Evolutionary conservation across 1,140 invertebrate genomes (phyloP).

Genomic region (Holotrichia oblita): DNA sequence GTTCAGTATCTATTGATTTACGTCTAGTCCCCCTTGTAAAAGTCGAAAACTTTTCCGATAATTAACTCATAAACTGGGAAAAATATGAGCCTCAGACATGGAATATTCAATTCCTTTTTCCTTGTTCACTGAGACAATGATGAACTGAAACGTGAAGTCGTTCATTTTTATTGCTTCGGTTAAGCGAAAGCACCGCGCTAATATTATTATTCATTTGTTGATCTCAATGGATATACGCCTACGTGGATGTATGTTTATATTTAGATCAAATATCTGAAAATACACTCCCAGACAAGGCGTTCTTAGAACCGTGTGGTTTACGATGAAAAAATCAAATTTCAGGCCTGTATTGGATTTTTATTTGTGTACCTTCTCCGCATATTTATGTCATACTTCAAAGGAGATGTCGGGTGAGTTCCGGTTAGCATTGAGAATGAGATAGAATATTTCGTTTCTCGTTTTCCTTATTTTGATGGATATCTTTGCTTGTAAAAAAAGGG

Average conservation of each 20-base stretch:
- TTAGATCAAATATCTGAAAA: too few relatives aligned
- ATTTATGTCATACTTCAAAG: conserved; percentile 16
- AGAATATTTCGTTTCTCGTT: background rate
- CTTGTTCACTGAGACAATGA: background rate
- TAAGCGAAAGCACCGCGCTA: background rate
- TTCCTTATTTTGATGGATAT: background rate
- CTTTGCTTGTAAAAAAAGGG: background rate
- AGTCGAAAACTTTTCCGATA: conserved; percentile 5
- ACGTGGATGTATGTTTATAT: background rate
- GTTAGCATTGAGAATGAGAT: background rate
- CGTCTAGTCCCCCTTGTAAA: background rate
- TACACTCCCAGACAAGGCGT: too few relatives aligned
- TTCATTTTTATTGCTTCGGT: background rate
- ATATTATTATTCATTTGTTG: background rate
- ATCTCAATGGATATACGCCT: background rate
- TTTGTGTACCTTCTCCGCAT: conserved; percentile 12
- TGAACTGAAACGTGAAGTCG: background rate
- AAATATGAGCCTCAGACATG: conserved; percentile 23
- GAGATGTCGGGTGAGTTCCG: background rate
- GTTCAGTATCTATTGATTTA: conserved; percentile 4
- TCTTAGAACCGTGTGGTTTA: too few relatives aligned
- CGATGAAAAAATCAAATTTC: background rate
- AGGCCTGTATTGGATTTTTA: conserved; percentile 1
- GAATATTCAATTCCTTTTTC: background rate
- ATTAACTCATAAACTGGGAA: conserved; percentile 15